These are phyloP conservation scores for Arnoldichthys spilopterus DNA, from an alignment of 2,797 vertebrate species.

Conservation along the genomic window DNA sequence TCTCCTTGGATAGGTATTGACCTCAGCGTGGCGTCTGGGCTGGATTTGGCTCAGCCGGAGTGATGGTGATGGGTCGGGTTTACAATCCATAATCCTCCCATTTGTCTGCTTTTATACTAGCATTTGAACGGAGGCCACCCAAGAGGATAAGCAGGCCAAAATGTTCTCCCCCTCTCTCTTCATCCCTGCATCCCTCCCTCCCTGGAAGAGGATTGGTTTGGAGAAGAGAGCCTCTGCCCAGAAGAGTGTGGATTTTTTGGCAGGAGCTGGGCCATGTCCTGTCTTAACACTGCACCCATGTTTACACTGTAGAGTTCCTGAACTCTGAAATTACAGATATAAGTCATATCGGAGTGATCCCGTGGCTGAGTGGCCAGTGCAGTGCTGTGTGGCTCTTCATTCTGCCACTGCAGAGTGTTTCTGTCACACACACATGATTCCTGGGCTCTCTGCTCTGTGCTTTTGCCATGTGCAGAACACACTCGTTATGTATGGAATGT, in stretches of 20 bases:
- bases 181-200: conserved; percentile 44
- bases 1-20: conserved; percentile 74
- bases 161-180: conserved; percentile 64
- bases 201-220: conserved; percentile 62
- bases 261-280: conserved; percentile 78
- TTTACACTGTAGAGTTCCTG: conserved; percentile 85
- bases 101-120: conserved; percentile 92
- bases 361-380: conserved; percentile 54
- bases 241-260: conserved; percentile 76
- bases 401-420: conserved; percentile 25
- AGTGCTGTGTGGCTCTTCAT: conserved; percentile 71
- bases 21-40: conserved; percentile 63
- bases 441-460: conserved; percentile 31
- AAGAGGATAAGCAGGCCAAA: conserved; percentile 81
- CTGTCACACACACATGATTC: conserved; percentile 55
- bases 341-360: conserved; percentile 66
- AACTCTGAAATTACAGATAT: conserved; percentile 86
- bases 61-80: conserved; percentile 77
- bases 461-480: conserved; percentile 9
- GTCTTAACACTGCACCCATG: conserved; percentile 76
- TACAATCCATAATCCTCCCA: conserved; percentile 95
- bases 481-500: conserved; percentile 24
- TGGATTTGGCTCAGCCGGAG: conserved; percentile 83
- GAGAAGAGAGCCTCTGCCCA: conserved; percentile 80
- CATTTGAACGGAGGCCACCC: conserved; percentile 90